Evolutionary conservation across 2,888 invertebrate genomes (phyloP), one percentile per base, ranked within the genome.

Genomic region (Apamea anceps): DNA sequence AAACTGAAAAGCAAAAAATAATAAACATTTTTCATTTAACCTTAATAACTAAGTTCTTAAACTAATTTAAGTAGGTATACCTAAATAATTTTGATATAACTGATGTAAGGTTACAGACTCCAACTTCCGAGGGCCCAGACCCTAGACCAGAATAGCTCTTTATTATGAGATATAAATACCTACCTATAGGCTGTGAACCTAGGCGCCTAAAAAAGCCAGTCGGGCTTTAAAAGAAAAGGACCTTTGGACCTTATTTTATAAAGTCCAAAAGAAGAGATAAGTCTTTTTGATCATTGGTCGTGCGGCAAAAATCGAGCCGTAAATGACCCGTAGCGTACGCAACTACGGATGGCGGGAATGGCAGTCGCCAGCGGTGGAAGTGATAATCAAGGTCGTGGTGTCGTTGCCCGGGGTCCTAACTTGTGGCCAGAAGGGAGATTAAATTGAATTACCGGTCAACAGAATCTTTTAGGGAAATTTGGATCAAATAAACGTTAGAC

Each of bases 311-410:
- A 42, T 74, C 12, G 25, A 42, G 37, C 6, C 12, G 42, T 28
- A 48, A 72, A 37, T 70, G 48, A 75, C 21, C 51, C 8, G n/a
- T 51, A 74, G 71, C 54, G 25, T 28, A 42, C 51, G 28, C 25
- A 37, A 72, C 48, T 48, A 71, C 48, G 80, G n/a, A 54, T 80
- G 32, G 32, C 54, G 54, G 25, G 32, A 80, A 37, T 48, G 48
- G 25, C 37, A 73, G n/a, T 42, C 51, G 62, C 32, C 42, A 45
- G 32, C 62, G 32, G n/a, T 82, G 63, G 37, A 63, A 82, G 75
- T 75, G 51, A 45, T 28, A 32, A 32, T 32, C 25, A 63, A 81
- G 75, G 82, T 63, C 82, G 21, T 28, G n/a, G 62, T 81, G 63
- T 75, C 63, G n/a, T 75, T 74, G 75, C 62, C 75, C 42, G 75